Percentiles rank a stretch among this genome's conserved stretches.
Evolutionary conservation across 2,888 invertebrate genomes (phyloP).

Genomic region (Poecilus cupreus): DNA sequence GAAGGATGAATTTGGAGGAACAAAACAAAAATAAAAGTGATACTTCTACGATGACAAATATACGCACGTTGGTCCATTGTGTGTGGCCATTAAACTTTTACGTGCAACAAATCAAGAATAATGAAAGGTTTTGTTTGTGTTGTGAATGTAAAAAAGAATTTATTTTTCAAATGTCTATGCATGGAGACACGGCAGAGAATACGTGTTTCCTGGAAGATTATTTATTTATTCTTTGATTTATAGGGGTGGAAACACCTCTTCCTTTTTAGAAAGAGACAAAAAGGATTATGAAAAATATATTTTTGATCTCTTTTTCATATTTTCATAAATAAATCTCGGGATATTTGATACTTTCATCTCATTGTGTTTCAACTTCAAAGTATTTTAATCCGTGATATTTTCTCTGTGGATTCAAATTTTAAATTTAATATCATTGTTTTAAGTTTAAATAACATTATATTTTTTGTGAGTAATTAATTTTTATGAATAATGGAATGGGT

Average conservation of each 20-base stretch:
- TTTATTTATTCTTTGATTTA: conserved; percentile 14
- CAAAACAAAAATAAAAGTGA: not conserved
- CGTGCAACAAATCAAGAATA: conserved; percentile 34
- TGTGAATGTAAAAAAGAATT: conserved; percentile 19
- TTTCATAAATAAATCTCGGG: not conserved
- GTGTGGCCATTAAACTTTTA: conserved; percentile 13
- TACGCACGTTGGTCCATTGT: not conserved
- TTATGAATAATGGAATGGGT: conserved; percentile 8
- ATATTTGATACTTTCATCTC: not conserved
- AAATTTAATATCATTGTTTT: not conserved
- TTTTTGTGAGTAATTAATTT: not conserved
- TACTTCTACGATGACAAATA: not conserved
- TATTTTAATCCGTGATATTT: not conserved
- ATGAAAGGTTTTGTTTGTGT: conserved; percentile 34
- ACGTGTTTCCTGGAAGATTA: conserved; percentile 25
- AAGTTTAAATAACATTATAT: not conserved
- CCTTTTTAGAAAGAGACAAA: not conserved
- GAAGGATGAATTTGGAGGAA: no score
- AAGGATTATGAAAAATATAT: conserved; percentile 27
- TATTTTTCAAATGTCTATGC: not conserved
- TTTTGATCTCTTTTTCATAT: not conserved
- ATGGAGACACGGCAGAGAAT: not conserved
- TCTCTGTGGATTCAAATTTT: not conserved
- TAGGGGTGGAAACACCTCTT: not conserved
- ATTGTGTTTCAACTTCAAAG: not conserved